Evolutionary conservation across 64 coral and sea anemone species (phyloP).

Genomic region (Stylophora pistillata): DNA sequence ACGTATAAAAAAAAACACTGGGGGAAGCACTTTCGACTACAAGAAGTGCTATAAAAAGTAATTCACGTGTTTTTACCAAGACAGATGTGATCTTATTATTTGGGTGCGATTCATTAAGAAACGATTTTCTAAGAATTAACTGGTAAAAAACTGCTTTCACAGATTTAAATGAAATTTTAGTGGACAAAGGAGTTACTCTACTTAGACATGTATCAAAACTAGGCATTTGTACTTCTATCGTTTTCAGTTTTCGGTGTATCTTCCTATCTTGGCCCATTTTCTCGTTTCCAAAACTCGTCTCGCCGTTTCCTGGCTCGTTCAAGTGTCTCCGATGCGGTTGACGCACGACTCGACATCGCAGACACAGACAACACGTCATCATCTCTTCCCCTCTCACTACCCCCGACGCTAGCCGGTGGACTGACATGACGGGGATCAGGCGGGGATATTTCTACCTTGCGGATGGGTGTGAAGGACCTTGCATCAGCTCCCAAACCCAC

Average conservation of each 20-base stretch:
- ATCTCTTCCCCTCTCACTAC: conserved; percentile 58
- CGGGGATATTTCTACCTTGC: background rate
- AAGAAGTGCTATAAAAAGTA: no score
- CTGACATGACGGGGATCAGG: background rate
- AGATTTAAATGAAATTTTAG: no score
- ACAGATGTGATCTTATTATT: no score
- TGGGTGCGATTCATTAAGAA: no score
- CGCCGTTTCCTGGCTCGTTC: conserved; percentile 77
- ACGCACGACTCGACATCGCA: conserved; percentile 80
- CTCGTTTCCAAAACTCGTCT: conserved; percentile 77
- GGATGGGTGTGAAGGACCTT: background rate
- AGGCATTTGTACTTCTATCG: background rate
- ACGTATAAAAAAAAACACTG: no score
- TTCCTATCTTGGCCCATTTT: conserved; percentile 22
- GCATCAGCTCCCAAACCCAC: conserved; percentile 17
- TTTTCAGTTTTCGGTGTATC: background rate
- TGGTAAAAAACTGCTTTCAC: no score
- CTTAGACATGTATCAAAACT: no score
- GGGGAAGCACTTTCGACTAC: no score
- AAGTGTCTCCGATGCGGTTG: conserved; percentile 77
- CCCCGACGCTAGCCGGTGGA: conserved; percentile 42
- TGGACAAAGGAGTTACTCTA: no score
- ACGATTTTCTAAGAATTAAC: no score
- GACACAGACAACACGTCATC: conserved; percentile 89
- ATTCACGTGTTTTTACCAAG: no score